A percentile compares a stretch with the other conserved stretches of the same genome.
Conservation (phyloP, 2,888 invertebrate genomes). For the Coecobrya sp. region DNA sequence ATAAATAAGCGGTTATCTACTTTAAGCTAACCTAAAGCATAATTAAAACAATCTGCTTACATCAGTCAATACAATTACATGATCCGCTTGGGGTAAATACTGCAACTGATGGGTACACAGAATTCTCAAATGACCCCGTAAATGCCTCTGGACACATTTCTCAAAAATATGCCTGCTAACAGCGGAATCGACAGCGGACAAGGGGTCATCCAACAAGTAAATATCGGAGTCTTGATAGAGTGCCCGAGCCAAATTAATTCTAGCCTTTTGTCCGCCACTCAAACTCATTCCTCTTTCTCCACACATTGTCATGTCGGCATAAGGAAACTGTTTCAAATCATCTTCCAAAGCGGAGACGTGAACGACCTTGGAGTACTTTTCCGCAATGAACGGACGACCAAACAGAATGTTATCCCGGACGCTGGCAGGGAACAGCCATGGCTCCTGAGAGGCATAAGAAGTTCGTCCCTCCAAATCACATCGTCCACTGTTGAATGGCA, state of each 20-base stretch:
- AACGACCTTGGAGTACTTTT: conserved; percentile 88
- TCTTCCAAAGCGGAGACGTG: conserved; percentile 88
- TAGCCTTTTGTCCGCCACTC: conserved; percentile 89
- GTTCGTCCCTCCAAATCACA: conserved; percentile 80
- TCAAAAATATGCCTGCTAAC: conserved; percentile 97
- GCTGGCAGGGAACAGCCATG: conserved; percentile 88
- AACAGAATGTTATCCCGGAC: conserved; percentile 89
- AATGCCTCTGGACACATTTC: conserved; percentile 91
- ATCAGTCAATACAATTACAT: conserved; percentile 84
- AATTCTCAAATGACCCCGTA: conserved; percentile 92
- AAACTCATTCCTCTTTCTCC: conserved; percentile 89
- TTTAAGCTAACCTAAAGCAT: no score
- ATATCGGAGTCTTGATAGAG: conserved; percentile 94
- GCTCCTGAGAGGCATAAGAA: conserved; percentile 84
- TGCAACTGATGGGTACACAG: conserved; percentile 90
- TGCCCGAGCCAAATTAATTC: conserved; percentile 90
- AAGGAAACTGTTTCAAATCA: conserved; percentile 88
- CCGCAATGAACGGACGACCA: conserved; percentile 74
- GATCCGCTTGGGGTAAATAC: conserved; percentile 87
- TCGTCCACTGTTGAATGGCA: conserved; percentile 81
- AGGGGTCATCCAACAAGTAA: conserved; percentile 95
- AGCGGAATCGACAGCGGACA: conserved; percentile 91
- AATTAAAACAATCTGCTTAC: conserved; percentile 3
- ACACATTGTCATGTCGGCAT: conserved; percentile 89
- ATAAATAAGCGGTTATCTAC: not conserved